Evolutionary conservation across 2,888 invertebrate genomes (phyloP), one percentile per base, ranked within the genome.

Genomic region (Alloplasta piceator): DNA sequence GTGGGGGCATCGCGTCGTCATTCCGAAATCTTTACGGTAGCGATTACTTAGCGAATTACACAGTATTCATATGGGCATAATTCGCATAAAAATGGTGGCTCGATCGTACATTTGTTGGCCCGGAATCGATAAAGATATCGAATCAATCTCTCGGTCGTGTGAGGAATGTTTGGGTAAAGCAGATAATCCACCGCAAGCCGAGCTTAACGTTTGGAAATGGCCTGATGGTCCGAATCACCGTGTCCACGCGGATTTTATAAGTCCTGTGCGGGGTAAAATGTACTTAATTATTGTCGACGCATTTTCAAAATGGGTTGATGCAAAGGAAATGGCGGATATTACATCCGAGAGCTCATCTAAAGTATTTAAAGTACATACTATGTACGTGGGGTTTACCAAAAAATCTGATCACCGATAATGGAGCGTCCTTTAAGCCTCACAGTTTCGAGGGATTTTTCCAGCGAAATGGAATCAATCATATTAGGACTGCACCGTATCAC

Each of bases 31-130:
- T 6, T 10, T 85, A 6, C 64, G 64, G 16, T 1, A n/a, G 1
- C 58, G 73, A 10, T 6, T 85, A 0, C 63, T 86, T 26, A 7
- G 16, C 0, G 85, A 86, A 63, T 60, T 85, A 0, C 85, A 85
- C 72, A 48, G 63, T 5, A 36, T 71, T 0, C 83, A 86, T 50
- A 67, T 83, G 46, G 84, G 84, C 0, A 78, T 84, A 0, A 80
- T 81, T 0, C 72, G 76, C 26, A 84, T 85, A 64, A 84, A 85
- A 43, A 66, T 79, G 0, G 26, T 85, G 4, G 84, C 85, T 0
- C 52, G 84, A 6, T 83, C 85, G 0, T 81, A 77, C 41, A 64
- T 84, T 3, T 86, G 86, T 85, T 86, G 85, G 84, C 80, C 84
- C 0, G 70, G 43, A 1, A 80, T 85, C 0, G 85, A 86, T 55